Base-by-base conservation (phyloP, 2,113 vertebrate genomes). In the Cinclus mexicanus region DNA sequence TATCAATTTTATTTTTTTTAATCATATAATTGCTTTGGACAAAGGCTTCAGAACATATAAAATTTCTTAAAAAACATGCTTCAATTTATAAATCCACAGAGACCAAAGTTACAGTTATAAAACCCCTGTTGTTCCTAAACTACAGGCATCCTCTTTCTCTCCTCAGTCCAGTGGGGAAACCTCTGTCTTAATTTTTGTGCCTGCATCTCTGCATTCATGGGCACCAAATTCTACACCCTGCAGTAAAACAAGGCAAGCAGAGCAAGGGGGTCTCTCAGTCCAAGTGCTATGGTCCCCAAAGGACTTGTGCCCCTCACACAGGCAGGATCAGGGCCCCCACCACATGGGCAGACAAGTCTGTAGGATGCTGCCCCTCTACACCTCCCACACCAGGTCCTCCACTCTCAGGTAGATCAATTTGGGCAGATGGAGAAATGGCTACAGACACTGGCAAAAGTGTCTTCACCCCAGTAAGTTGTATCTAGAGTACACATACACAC, bases 211-310 rank as follows among this genome's bases (percentile, higher is more conserved):
- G 21, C 67, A 46, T 2, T 3, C 31, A 22, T 10, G 16, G 25
- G 8, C 83, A 55, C n/a, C 20, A 61, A 46, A 55, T 9, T 70
- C 31, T 50, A 50, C 20, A 76, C 4, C 16, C 42, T 1, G 1
- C 33, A 12, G 50, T 16, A 77, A 61, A 93, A 39, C 7, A 35
- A 64, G 28, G 42, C n/a, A 31, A 64, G 26, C 4, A 46, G 74
- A 65, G 41, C 33, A 76, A n/a, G 10, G 14, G 24, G 1, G 7
- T 61, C 21, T 78, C 17, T 82, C 28, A 29, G 56, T 24, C 29
- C 33, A 3, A 1, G 14, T 21, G 35, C 47, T 42, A 3, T 9
- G 21, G 10, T 80, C 14, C 41, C 23, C 0, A 0, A 29, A 42
- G n/a, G 26, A 9, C 44, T 17, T 33, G 2, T 5, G 19, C 2